Evolutionary conservation across 2,888 invertebrate genomes (phyloP).

Genomic region (Anorthoa munda): DNA sequence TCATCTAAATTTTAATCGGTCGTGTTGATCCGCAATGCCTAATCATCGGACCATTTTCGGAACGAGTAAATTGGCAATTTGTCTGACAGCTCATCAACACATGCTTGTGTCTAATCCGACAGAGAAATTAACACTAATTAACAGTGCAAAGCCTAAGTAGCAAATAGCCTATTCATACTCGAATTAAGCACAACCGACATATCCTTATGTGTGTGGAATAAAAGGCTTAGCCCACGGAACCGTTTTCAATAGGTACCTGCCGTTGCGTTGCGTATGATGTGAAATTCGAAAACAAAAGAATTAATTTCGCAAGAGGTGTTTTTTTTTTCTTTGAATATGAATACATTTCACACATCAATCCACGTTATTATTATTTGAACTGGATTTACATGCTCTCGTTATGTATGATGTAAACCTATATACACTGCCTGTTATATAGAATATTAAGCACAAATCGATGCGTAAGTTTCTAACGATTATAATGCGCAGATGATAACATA

Average conservation of each 20-base stretch:
- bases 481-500: conserved; percentile 41
- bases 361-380: conserved; percentile 51
- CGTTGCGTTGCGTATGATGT: conserved; percentile 70
- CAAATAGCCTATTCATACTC: conserved; percentile 16
- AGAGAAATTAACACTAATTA: conserved; percentile 36
- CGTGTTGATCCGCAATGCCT: neutral
- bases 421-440: conserved; percentile 20
- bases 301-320: conserved; percentile 67
- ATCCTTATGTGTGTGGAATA: conserved; percentile 15
- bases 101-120: conserved; percentile 27
- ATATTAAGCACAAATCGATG: conserved; percentile 33
- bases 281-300: conserved; percentile 77
- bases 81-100: conserved; percentile 34
- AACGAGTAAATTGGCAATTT: conserved; percentile 31
- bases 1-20: conserved; percentile 25
- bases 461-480: conserved; percentile 43
- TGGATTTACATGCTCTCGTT: conserved; percentile 40
- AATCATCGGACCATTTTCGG: conserved; percentile 14
- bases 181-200: conserved; percentile 14
- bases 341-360: conserved; percentile 72
- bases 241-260: conserved; percentile 46
- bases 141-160: conserved; percentile 17
- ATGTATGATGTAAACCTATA: conserved; percentile 27
- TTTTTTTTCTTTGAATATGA: conserved; percentile 59
- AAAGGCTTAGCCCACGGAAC: conserved; percentile 20